Base-by-base conservation (phyloP, 2,888 invertebrate genomes). In the Acronicta psi region DNA sequence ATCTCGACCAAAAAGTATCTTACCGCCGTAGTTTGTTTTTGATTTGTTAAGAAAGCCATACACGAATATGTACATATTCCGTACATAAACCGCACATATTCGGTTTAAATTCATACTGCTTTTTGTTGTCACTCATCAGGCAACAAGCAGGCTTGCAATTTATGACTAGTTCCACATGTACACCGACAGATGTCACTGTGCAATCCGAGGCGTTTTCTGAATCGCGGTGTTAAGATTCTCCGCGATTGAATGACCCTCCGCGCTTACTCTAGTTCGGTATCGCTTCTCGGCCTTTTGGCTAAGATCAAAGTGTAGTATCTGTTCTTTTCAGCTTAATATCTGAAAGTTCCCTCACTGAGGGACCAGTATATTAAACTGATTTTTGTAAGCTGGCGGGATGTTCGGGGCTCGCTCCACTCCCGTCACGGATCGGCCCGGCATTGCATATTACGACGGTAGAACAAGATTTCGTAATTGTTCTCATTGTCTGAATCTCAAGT, bases 241-340 rank as follows among this genome's bases (percentile, higher is more conserved):
- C 41, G 41, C 50, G 17, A 40, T 13, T 44, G 16, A 29, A 44
- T 2, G 43, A 44, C 29, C 29, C 29, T 38, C 29, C n/a, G 2
- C 18, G 11, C 1, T 10, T 43, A 6, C 9, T 2, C 0, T 1
- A 5, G 1, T 0, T 0, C 1, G 14, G 11, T 42, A 50, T 55
- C 55, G 51, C 50, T 50, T 50, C 55, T 55, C 55, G 55, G 55
- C 51, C 55, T 50, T 47, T 47, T 47, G 46, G 53, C 53, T 53
- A 53, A 53, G 53, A 53, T 53, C 53, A 53, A 55, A 55, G 54
- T 55, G 54, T 55, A 55, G 54, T 55, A 55, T 55, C 54, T 55
- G 54, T 55, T 55, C 55, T 55, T 55, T 55, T 55, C 55, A 52
- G 52, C 52, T 52, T 52, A 52, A 52, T 52, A 52, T 52, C 52